Evolutionary conservation across 2,113 vertebrate genomes (phyloP), one percentile per base, ranked within the genome.

Genomic region (Lathamus discolor): DNA sequence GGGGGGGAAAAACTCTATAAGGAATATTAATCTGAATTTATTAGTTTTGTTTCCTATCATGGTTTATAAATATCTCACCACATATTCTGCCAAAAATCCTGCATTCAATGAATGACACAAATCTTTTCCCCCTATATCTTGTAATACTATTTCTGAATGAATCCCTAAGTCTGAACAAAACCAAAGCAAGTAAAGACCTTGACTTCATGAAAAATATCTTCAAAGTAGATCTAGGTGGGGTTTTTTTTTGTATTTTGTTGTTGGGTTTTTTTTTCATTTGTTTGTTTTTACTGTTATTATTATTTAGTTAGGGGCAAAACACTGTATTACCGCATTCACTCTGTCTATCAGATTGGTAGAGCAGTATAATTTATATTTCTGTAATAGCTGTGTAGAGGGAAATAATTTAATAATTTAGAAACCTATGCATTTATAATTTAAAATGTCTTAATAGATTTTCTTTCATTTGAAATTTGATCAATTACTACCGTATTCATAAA

Each of bases 11-110:
- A 79, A 16, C 27, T 90, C 94, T 96, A 88, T 87, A 82, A 94
- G 96, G 85, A 94, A 90, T 91, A 95, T 91, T 92, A 95, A 92
- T 87, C 49, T 90, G 87, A 96, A 93, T 96, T 91, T 88, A 35
- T 95, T 92, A 55, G n/a, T 52, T 94, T 93, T 96, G 46, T 95
- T 96, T 94, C 83, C 68, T 61, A 84, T 62, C 46, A 80, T 93
- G 61, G 49, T 73, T 93, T 93, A 87, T 80, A 92, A 95, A 93
- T 88, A 95, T 79, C 94, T 96, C 81, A 94, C 62, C 75, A 96
- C 67, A 91, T 28, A 28, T 86, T 81, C 88, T 92, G 92, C 77
- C 91, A 94, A 73, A 87, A 94, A 66, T 83, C 70, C 88, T 94
- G 46, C 75, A 92, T 93, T 96, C 94, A 95, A 96, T 95, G 89